phyloP scores from a whole-genome alignment of 2,113 vertebrate species.

The Oostethus manadensis region DNA sequence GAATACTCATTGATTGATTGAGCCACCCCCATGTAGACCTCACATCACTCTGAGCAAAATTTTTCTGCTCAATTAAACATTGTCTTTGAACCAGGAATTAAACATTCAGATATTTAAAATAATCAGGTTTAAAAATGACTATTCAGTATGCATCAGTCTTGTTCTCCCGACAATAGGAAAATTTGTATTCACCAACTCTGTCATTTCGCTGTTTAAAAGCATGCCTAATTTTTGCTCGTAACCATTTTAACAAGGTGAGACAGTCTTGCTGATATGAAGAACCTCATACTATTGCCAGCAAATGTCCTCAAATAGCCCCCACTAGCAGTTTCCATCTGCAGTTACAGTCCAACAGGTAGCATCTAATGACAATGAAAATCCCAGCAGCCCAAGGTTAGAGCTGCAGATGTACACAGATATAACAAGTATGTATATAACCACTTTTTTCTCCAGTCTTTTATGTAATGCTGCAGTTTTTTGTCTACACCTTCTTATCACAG shows the following conservation, averaged over 20 bases:
- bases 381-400: slow-evolving; percentile 10
- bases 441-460: not conserved
- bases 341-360: slow-evolving; percentile 5
- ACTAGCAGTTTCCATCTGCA: slow-evolving; percentile 11
- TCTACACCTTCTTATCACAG: not conserved
- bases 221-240: slow-evolving; percentile 9
- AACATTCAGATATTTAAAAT: not conserved
- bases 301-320: slow-evolving; percentile 24
- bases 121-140: too few relatives aligned
- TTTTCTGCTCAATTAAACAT: not conserved
- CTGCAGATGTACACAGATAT: slow-evolving; percentile 9
- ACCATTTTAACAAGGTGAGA: slow-evolving; percentile 18
- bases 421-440: not conserved
- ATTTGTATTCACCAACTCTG: slow-evolving; percentile 22
- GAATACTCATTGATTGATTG: not conserved
- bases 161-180: slow-evolving; percentile 15
- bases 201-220: slow-evolving; percentile 9
- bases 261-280: slow-evolving; percentile 16
- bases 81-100: not conserved
- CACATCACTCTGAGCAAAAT: not conserved
- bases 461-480: not conserved
- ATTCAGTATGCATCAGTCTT: slow-evolving; percentile 13
- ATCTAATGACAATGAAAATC: slow-evolving; percentile 14
- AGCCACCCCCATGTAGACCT: not conserved
- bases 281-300: not conserved